These are phyloP conservation scores for Platynereis dumerilii DNA, from an alignment of 2,888 invertebrate species.

Conservation along the genomic window DNA sequence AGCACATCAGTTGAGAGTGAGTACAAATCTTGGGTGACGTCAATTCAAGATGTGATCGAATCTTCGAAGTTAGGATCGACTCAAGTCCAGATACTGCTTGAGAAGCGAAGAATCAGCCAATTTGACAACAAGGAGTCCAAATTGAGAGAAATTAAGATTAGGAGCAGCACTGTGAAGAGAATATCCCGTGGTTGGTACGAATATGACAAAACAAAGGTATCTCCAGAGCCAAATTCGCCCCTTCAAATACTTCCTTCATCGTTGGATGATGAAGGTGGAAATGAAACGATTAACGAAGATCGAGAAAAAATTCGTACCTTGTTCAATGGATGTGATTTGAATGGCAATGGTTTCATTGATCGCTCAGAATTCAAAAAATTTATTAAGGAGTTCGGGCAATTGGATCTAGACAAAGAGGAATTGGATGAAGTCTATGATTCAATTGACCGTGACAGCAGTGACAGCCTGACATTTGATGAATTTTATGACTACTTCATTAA, in stretches of 20 bases:
- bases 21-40: constrained; percentile 22
- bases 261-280: background rate
- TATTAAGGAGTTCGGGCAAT: constrained; percentile 29
- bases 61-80: constrained; percentile 20
- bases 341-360: constrained; percentile 37
- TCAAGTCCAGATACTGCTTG: constrained; percentile 20
- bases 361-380: constrained; percentile 32
- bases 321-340: constrained; percentile 33
- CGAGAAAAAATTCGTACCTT: constrained; percentile 34
- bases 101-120: background rate
- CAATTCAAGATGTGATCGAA: constrained; percentile 20
- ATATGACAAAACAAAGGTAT: background rate
- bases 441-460: constrained; percentile 15
- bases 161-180: background rate
- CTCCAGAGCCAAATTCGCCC: background rate
- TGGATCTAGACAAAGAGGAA: constrained; percentile 30
- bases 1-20: constrained; percentile 13
- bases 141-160: background rate
- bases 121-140: background rate
- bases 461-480: constrained; percentile 31
- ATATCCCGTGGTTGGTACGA: background rate
- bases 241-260: background rate
- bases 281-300: background rate
- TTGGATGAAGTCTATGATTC: constrained; percentile 28
- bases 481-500: constrained; percentile 34